Conservation (phyloP, 1,140 invertebrate genomes). For the Zaprionus capensis region DNA sequence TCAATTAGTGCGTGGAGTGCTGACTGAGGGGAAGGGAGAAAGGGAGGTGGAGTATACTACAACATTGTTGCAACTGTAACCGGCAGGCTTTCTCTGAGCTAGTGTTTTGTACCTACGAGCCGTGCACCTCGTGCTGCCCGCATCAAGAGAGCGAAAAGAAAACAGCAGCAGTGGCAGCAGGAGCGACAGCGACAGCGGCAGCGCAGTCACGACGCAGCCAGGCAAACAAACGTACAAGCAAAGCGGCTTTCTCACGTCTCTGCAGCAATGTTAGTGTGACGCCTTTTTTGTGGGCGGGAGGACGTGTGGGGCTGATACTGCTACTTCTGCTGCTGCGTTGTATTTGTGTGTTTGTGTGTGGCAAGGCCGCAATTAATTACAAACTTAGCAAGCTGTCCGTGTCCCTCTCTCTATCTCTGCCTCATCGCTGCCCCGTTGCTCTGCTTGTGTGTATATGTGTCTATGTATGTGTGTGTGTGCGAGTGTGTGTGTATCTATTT, state of each 20-base stretch:
- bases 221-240: conserved; percentile 24
- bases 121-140: conserved; percentile 10
- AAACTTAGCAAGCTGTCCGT: conserved; percentile 75
- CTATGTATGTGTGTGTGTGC: background rate
- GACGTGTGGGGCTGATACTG: conserved; percentile 2
- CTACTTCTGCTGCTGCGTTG: background rate
- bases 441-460: background rate
- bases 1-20: background rate
- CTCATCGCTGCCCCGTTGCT: conserved; percentile 14
- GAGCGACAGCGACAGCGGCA: conserved; percentile 11
- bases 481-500: conserved; percentile 27
- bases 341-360: conserved; percentile 35
- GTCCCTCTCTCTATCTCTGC: conserved; percentile 15
- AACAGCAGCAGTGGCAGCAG: conserved; percentile 22
- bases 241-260: conserved; percentile 47
- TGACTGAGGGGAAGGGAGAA: background rate
- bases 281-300: conserved; percentile 4
- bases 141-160: conserved; percentile 47
- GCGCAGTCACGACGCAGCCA: conserved; percentile 12
- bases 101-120: conserved; percentile 24
- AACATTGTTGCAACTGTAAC: conserved; percentile 71
- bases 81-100: conserved; percentile 71
- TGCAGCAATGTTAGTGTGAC: conserved; percentile 4
- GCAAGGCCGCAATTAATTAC: conserved; percentile 81
- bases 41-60: conserved; percentile 3